Evolutionary conservation across 2,888 invertebrate species (phyloP).

Genomic region (Aphrophora alni): DNA sequence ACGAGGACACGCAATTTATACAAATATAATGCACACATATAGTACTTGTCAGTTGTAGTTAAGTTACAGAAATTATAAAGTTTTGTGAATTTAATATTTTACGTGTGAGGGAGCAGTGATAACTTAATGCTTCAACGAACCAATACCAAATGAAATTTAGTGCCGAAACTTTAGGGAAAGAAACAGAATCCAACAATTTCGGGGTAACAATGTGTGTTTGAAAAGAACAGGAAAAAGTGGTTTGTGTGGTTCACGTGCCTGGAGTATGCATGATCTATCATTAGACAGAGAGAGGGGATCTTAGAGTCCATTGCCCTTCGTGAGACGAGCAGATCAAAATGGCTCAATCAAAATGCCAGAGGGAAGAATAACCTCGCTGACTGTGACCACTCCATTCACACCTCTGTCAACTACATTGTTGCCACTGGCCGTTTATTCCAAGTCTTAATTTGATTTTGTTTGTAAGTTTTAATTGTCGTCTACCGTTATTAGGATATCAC

Average conservation of each 20-base stretch:
- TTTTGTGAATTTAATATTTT: too few relatives aligned
- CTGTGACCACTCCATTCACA: neutral
- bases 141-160: too few relatives aligned
- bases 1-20: too few relatives aligned
- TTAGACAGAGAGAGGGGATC: neutral
- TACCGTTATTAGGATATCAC: neutral
- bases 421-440: too few relatives aligned
- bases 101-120: too few relatives aligned
- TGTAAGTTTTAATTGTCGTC: neutral
- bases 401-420: neutral
- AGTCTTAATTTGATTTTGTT: neutral
- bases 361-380: neutral
- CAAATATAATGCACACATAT: too few relatives aligned
- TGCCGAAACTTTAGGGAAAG: neutral
- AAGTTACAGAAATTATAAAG: too few relatives aligned
- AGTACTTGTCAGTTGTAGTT: too few relatives aligned
- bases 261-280: neutral
- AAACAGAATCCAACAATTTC: neutral
- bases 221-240: slow-evolving; percentile 9
- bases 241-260: slow-evolving; percentile 5
- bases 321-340: neutral
- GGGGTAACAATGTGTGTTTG: slow-evolving; percentile 2
- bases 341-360: neutral
- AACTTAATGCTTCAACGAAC: too few relatives aligned
- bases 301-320: neutral